Percentiles rank a stretch among this genome's conserved stretches.
phyloP scores from a whole-genome alignment of 2,888 invertebrate species.

The Chirona hameri region DNA sequence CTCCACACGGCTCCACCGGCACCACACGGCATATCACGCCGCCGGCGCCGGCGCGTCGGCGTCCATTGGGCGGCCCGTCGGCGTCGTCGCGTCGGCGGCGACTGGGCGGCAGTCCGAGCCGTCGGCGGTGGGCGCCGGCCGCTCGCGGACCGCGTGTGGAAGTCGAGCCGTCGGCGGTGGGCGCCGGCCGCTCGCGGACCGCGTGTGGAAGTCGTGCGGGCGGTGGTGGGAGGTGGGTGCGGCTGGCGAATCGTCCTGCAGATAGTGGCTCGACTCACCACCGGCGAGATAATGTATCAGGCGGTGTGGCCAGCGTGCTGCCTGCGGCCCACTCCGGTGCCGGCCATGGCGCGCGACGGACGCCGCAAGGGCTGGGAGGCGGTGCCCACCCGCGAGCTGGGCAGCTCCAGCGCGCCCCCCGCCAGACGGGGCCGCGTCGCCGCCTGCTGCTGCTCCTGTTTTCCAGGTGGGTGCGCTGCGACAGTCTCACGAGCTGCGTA shows the following conservation, averaged over 20 bases:
- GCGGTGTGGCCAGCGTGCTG: constrained; percentile 4
- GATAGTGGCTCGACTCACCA: neutral
- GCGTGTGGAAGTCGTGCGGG: neutral
- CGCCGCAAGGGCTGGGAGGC: neutral
- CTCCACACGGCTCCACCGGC: neutral
- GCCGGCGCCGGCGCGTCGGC: neutral
- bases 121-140: neutral
- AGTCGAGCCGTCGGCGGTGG: neutral
- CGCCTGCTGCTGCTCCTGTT: constrained; percentile 10
- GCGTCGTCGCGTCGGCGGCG: neutral
- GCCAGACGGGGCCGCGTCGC: neutral
- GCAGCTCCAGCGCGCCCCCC: neutral
- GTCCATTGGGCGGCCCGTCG: neutral
- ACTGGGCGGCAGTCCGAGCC: neutral
- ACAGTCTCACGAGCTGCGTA: too few species aligned
- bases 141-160: neutral
- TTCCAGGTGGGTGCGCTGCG: neutral
- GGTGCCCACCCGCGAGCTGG: neutral
- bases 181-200: neutral
- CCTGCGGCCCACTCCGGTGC: neutral
- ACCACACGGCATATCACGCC: neutral
- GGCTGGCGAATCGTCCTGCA: neutral
- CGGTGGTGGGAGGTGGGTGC: too few species aligned
- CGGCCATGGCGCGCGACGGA: neutral
- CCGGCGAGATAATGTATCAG: constrained; percentile 22